These are phyloP conservation scores for Crocodylus rhombifer DNA, from an alignment of 2,797 vertebrate genomes.

Conservation along the genomic window DNA sequence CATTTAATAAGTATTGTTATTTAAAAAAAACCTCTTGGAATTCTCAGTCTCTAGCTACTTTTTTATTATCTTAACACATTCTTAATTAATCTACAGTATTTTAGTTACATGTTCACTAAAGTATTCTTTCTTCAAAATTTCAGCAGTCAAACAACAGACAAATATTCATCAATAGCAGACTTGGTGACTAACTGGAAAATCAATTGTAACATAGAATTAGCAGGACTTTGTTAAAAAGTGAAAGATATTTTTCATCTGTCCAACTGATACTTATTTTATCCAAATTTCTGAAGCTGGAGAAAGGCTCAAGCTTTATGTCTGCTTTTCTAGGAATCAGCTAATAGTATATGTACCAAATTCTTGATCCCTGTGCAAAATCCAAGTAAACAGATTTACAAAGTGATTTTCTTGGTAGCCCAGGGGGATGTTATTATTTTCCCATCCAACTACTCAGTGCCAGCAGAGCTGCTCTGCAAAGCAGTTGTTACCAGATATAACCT, in stretches of 20 bases:
- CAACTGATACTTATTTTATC: neutral
- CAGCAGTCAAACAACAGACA: neutral
- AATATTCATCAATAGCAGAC: neutral
- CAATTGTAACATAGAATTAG: conserved; percentile 7
- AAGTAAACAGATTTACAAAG: neutral
- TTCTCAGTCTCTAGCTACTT: no score
- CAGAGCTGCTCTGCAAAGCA: neutral
- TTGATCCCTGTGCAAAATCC: neutral
- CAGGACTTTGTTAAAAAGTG: neutral
- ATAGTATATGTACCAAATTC: neutral
- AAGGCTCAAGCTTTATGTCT: neutral
- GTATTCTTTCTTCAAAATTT: neutral
- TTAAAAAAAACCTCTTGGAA: neutral
- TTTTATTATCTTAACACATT: no score
- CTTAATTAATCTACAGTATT: no score
- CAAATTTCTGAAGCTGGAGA: neutral
- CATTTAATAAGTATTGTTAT: neutral
- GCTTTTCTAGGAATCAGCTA: neutral
- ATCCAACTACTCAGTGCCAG: neutral
- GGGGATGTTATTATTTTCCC: neutral
- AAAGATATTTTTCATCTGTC: neutral
- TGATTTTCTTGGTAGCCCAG: neutral
- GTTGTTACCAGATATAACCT: neutral
- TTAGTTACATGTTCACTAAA: neutral
- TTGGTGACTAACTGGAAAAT: conserved; percentile 24